Base-by-base conservation (phyloP, 1,140 invertebrate genomes). In the Camponotus floridanus region DNA sequence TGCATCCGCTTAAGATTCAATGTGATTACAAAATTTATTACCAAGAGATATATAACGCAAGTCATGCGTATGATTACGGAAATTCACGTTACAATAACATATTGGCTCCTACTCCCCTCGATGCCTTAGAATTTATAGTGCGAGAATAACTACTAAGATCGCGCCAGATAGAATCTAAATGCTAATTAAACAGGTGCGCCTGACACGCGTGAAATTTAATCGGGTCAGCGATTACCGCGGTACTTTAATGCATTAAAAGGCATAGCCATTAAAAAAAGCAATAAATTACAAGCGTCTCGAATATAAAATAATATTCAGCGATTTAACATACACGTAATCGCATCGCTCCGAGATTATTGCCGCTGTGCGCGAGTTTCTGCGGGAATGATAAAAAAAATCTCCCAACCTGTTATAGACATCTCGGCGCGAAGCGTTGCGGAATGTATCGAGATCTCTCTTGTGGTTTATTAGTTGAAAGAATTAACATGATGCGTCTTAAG, bases 151-250 rank as follows among this genome's bases (percentile, higher is more conserved):
- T 81, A 83, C 67, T 26, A 33, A 83, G 73, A 83, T 83, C 79
- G 31, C 64, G 67, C 57, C 57, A 64, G 78, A 86, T 86, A 86
- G 67, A 73, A 86, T 86, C 79, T 78, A 79, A 86, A 80, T 86
- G 78, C 85, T 81, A 86, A 86, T 86, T 83, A 83, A 86, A 73
- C 85, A 86, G 85, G 85, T 86, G 85, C 64, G 78, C 78, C 55
- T 68, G 86, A 76, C 86, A 87, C 51, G 81, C 80, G 86, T 87
- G 86, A 85, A 87, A 87, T 87, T 87, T 85, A 87, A 87, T 87
- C 86, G 80, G 71, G 74, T 73, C 80, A 85, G 70, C 80, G 68
- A 85, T 87, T 85, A 67, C 51, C 80, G 36, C 74, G 80, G 70
- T 65, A 36, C 81, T 85, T 85, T 85, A 65, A 85, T 85, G 61